Conservation (phyloP, 2,888 invertebrate species). For the Lasioglossum pauxillum region DNA sequence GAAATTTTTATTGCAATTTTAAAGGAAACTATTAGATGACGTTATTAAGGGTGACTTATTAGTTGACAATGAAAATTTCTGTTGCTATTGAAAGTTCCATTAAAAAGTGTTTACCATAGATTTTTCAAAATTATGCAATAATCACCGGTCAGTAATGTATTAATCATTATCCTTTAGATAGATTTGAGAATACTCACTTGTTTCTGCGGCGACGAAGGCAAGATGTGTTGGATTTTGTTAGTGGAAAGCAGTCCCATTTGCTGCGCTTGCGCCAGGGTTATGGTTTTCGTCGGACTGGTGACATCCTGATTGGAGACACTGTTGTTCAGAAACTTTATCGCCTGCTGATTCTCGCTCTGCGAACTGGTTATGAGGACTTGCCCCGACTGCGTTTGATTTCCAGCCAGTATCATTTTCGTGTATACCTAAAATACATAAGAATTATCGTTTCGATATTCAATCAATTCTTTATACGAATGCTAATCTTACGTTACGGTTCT, state of each 20-base stretch:
- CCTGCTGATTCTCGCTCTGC: conserved; percentile 78
- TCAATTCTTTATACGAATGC: background rate
- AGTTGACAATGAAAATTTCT: too few species aligned
- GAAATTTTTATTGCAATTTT: too few species aligned
- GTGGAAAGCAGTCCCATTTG: conserved; percentile 86
- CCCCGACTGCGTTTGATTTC: conserved; percentile 79
- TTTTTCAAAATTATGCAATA: too few species aligned
- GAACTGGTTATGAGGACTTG: conserved; percentile 82
- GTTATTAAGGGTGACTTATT: too few species aligned
- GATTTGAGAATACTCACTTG: conserved; percentile 68
- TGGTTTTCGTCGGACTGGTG: conserved; percentile 86
- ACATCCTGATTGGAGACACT: conserved; percentile 75
- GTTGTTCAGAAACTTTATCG: conserved; percentile 81
- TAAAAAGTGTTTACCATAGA: too few species aligned
- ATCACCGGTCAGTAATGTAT: too few species aligned
- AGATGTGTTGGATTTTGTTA: conserved; percentile 85
- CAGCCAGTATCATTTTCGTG: conserved; percentile 84
- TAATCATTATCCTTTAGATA: background rate
- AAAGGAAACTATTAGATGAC: too few species aligned
- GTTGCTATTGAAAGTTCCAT: too few species aligned
- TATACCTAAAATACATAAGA: conserved; percentile 72
- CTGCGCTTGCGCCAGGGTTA: conserved; percentile 88
- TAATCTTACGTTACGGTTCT: conserved; percentile 79
- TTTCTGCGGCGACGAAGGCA: conserved; percentile 81
- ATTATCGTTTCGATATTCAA: too few species aligned